A percentile compares a stretch with the other conserved stretches of the same genome.
Conservation (phyloP, 1,140 invertebrate species). For the Drosophila lini region DNA sequence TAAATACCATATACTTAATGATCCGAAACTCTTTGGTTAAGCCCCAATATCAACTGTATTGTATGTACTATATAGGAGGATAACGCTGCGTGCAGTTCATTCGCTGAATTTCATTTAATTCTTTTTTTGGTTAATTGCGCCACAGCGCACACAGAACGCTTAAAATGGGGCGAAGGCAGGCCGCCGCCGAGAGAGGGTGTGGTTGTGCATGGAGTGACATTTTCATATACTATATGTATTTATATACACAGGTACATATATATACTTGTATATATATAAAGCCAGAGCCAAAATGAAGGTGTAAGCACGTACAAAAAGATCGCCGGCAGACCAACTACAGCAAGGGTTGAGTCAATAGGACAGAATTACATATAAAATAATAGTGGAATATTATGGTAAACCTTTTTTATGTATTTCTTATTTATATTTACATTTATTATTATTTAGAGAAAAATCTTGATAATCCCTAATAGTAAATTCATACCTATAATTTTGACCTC, state of each 20-base stretch:
- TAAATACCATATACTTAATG: constrained; percentile 2
- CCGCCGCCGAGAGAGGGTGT: constrained; percentile 4
- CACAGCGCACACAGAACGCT: constrained; percentile 50
- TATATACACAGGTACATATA: constrained; percentile 3
- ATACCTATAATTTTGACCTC: not conserved
- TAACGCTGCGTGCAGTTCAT: constrained; percentile 57
- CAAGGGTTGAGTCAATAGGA: constrained; percentile 3
- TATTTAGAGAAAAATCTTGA: no score
- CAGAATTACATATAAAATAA: no score
- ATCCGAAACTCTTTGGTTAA: constrained; percentile 1
- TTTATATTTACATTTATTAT: not conserved
- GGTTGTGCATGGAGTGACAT: constrained; percentile 60
- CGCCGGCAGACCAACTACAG: constrained; percentile 11
- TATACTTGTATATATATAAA: constrained; percentile 1
- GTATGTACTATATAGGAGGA: not conserved
- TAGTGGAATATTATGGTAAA: not conserved
- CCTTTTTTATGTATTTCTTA: not conserved
- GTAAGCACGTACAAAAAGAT: constrained; percentile 64
- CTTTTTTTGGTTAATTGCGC: constrained; percentile 68
- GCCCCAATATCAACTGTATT: constrained; percentile 9
- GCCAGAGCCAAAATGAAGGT: constrained; percentile 62
- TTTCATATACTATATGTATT: constrained; percentile 38
- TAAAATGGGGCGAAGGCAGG: constrained; percentile 23
- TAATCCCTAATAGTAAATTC: no score
- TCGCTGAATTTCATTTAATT: constrained; percentile 46